Percentiles rank a stretch among this genome's conserved stretches.
Conservation (phyloP, 2,113 vertebrate genomes). For the Tiliqua scincoides region DNA sequence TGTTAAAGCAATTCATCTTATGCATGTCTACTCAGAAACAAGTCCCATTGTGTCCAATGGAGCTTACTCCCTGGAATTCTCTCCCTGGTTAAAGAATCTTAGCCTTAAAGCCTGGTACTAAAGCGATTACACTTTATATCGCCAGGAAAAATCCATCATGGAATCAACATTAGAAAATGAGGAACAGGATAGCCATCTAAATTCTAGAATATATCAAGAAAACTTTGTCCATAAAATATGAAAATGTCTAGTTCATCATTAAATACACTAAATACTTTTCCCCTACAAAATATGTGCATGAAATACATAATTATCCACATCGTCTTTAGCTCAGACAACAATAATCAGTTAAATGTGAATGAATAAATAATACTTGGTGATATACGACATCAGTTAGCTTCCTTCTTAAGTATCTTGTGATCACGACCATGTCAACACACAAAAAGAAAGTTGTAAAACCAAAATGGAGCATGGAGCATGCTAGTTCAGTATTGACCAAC, state of each 20-base stretch:
- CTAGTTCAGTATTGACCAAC: neutral
- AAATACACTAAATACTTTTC: neutral
- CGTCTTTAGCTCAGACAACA: neutral
- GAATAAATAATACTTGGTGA: neutral
- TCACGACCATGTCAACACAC: neutral
- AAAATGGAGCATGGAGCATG: neutral
- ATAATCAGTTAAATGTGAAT: neutral
- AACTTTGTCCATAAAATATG: neutral
- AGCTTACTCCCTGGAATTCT: neutral
- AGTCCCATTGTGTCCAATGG: too few relatives aligned
- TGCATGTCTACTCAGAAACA: neutral
- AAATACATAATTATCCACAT: accelerated
- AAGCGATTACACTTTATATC: neutral
- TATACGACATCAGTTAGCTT: neutral
- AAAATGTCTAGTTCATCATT: neutral
- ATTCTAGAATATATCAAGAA: neutral
- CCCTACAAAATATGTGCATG: too few relatives aligned
- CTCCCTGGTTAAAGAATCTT: neutral
- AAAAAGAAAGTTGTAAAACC: neutral
- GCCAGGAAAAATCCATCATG: neutral
- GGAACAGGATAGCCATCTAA: neutral
- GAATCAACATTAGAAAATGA: neutral
- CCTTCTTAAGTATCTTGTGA: neutral
- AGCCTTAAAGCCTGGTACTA: neutral
- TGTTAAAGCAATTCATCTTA: neutral